Evolutionary conservation across 2,113 vertebrate species (phyloP), one percentile per base, ranked within the genome.

Genomic region (Benitochromis conjunctus): DNA sequence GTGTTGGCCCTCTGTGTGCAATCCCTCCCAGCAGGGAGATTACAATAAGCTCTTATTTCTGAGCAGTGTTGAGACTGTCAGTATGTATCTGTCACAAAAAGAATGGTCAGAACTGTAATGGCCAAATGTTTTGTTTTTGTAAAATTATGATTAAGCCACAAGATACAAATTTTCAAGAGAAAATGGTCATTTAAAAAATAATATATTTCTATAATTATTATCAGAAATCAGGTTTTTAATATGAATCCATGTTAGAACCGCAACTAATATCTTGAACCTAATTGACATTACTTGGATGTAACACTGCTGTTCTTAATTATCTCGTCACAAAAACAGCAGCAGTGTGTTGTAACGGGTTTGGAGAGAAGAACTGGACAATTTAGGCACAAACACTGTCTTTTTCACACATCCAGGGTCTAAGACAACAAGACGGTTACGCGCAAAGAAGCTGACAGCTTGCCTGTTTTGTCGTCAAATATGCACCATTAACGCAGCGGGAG

Each of bases 401-500:
- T 76, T 76, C 14, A 41, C 19, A 31, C 24, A 19, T 8, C 66
- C 29, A 9, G 43, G 19, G 1, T 34, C 19, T 14, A 4, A 54
- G 71, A 24, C 29, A 81, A 76, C 78, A 56, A 51, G 62, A 12
- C 26, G 62, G 13, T 31, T 31, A 48, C 21, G 8, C 24, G 4
- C 46, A 78, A 80, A 56, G 26, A 24, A 26, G 46, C 36, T 29
- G 79, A 71, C 55, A 86, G 29, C 36, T 29, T 0, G n/a, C 56
- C 82, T 36, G 74, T 91, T 87, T 84, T 9, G 58, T 19, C 77
- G 77, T 80, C 57, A 60, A 16, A 69, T 86, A 46, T 38, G 51
- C 8, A 57, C 13, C 18, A 84, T 91, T 90, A 82, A 36, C 80
- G 2, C 85, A 88, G 81, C 54, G 81, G 29, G 82, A 58, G 46